Evolutionary conservation across 2,888 invertebrate genomes (phyloP), one percentile per base, ranked within the genome.

Genomic region (Pelosia muscerda): DNA sequence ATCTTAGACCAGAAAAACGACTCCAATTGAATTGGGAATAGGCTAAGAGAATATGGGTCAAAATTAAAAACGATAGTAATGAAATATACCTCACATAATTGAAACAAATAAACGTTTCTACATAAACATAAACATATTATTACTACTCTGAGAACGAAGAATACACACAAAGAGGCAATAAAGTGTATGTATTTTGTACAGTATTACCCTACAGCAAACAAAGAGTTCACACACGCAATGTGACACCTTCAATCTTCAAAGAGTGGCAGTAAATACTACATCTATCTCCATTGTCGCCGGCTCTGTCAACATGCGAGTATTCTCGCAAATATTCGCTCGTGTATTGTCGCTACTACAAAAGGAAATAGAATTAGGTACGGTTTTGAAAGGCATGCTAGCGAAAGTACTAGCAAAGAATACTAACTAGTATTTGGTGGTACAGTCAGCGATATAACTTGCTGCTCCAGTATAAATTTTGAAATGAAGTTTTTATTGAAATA

Each of bases 231-330:
- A 49, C 49, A 49, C 49, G 49, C 49, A 49, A 49, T 49, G 49
- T 49, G 49, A 49, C n/a, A n/a, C 49, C n/a, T n/a, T 49, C 49
- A n/a, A 49, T n/a, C 49, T 49, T 49, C 49, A 49, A 49, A 49
- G 49, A 9, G 49, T 49, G n/a, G n/a, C n/a, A n/a, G 49, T 49
- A n/a, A 49, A 49, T 49, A 49, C 49, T 49, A 49, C 49, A 49
- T 49, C 49, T 49, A 49, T 49, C 9, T 49, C n/a, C 2, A 49
- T 49, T 49, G 49, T 49, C 49, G n/a, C 9, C 49, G 9, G 49
- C n/a, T 49, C n/a, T 5, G 49, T 19, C 49, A 9, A 49, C 49
- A 9, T 19, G 49, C 49, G 49, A 9, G 49, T 49, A n/a, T 49
- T 49, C 49, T 49, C 49, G 49, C 49, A 49, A 49, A 49, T 49